Evolutionary conservation across 2,113 vertebrate genomes (phyloP), one percentile per base, ranked within the genome.

Genomic region (Illadopsis cleaveri): DNA sequence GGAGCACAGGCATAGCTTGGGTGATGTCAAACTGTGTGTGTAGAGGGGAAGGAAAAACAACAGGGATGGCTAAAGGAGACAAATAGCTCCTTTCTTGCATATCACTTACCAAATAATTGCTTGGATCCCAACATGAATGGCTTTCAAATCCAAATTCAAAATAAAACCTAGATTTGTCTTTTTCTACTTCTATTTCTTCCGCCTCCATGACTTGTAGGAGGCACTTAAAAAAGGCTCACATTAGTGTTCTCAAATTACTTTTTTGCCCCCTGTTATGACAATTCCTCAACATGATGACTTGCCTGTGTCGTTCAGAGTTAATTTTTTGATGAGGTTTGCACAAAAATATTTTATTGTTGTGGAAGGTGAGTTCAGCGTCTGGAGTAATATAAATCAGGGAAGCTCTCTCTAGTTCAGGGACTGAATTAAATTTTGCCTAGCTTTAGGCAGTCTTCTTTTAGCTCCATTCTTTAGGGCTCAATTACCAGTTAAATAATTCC

Each of bases 191-290:
- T 89, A 1, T 79, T 94, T 94, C 86, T 95, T 66, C 72, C 0
- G 0, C 72, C 72, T 83, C 44, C 18, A 0, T 64, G n/a, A 44
- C 61, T 80, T 85, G 81, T 84, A n/a, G 84, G 86, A 85, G 70
- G 77, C 45, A 69, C 61, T 69, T 78, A 15, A 44, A 76, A 87
- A 88, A 94, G 37, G 20, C 33, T 94, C 6, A 6, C 13, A 11
- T 75, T 86, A 94, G n/a, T 27, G 35, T 69, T 79, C 45, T 82
- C 3, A 0, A 62, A 40, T 65, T 85, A 72, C 45, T 69, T 79
- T 87, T 93, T 68, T 84, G 22, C 27, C 54, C 58, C 40, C 45
- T 61, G 53, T 93, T 93, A 81, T 84, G 91, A 94, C 75, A 95
- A 4, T 69, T 84, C 50, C 38, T 82, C 60, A 85, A 79, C 56